Conservation (phyloP, 2,113 vertebrate species). For the Crotophaga sulcirostris region DNA sequence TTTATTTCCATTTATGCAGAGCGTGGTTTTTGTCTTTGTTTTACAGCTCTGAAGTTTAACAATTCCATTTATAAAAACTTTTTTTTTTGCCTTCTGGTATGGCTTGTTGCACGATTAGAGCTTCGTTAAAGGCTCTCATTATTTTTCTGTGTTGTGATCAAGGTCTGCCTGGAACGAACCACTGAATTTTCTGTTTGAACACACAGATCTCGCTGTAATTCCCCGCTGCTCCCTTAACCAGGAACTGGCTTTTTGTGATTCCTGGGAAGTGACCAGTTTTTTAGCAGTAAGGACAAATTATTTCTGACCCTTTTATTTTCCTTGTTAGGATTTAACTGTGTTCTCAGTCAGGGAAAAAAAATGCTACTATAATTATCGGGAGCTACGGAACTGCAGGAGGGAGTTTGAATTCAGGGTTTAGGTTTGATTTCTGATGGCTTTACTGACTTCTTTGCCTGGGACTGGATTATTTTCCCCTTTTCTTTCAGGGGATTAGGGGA, state of each 20-base stretch:
- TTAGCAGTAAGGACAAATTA: background rate
- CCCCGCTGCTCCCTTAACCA: background rate
- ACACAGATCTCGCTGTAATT: background rate
- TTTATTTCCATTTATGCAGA: background rate
- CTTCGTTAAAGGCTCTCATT: conserved; percentile 2
- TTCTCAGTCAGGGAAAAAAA: background rate
- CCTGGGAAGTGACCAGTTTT: background rate
- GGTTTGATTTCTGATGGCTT: background rate
- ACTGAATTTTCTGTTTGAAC: background rate
- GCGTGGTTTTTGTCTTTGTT: background rate
- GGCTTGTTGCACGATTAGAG: conserved; percentile 21
- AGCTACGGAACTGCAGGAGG: rapidly evolving
- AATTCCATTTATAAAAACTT: background rate
- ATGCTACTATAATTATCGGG: rapidly evolving
- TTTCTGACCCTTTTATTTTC: background rate
- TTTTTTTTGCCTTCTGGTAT: background rate
- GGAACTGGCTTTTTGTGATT: background rate
- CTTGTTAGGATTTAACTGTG: background rate
- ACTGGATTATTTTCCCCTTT: conserved; percentile 2
- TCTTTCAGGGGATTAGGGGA: conserved; percentile 24
- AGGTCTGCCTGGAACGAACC: background rate
- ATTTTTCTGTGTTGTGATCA: background rate
- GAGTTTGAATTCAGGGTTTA: background rate
- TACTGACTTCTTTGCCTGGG: background rate
- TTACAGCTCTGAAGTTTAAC: background rate